Percentiles rank a stretch among this genome's conserved stretches.
Evolutionary conservation across 2,797 vertebrate species (phyloP).

Genomic region (Helostoma temminkii): DNA sequence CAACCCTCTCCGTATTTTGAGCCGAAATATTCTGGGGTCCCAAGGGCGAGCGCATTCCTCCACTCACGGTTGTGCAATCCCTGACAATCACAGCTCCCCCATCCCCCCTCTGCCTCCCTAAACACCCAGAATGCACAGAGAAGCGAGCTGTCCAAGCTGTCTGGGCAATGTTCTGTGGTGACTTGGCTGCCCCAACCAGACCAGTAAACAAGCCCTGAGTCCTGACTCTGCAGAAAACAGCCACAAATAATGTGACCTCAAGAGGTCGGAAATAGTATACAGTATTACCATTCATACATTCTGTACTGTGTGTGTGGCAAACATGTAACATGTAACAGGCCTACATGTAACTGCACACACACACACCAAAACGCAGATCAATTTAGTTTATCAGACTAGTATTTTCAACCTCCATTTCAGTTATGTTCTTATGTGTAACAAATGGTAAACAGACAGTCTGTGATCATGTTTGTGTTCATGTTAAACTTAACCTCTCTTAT

Average conservation of each 20-base stretch:
- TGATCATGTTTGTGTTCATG: background rate
- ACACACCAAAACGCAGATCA: background rate
- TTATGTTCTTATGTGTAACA: background rate
- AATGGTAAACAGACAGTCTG: background rate
- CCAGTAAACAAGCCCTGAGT: constrained; percentile 67
- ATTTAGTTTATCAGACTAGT: too few relatives aligned
- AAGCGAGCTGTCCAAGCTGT: constrained; percentile 73
- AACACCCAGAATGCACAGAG: constrained; percentile 57
- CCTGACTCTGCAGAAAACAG: constrained; percentile 66
- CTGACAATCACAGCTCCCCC: constrained; percentile 73
- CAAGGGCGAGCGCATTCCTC: constrained; percentile 80
- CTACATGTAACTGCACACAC: background rate
- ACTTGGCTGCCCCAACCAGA: constrained; percentile 63
- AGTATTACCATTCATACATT: constrained; percentile 17
- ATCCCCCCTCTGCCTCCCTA: constrained; percentile 66
- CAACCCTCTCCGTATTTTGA: constrained; percentile 69
- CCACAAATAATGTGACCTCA: constrained; percentile 54
- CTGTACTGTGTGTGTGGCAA: constrained; percentile 22
- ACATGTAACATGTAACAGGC: constrained; percentile 3
- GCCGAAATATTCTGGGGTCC: constrained; percentile 81
- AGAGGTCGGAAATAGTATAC: constrained; percentile 37
- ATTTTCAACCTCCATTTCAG: background rate
- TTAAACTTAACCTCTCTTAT: background rate
- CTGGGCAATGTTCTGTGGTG: constrained; percentile 76
- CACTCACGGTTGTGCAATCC: constrained; percentile 82